Percentiles rank a stretch among this genome's conserved stretches.
These are phyloP conservation scores for Caiman crocodilus DNA, from an alignment of 2,797 vertebrate genomes.

Conservation along the genomic window DNA sequence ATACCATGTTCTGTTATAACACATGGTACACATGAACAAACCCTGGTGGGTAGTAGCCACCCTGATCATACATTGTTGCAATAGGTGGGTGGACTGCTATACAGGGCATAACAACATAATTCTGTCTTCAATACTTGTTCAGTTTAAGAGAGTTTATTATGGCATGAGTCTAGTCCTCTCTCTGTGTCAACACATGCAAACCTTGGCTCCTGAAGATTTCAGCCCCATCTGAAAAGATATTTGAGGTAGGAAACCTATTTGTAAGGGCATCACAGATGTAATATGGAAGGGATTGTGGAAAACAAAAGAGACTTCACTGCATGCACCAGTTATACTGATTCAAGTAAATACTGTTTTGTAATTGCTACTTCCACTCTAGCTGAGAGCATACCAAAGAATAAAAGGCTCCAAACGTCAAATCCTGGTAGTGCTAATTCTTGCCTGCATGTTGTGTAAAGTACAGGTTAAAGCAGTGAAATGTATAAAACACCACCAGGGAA, in stretches of 20 bases:
- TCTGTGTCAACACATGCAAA: background rate
- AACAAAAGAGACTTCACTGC: slow-evolving; percentile 39
- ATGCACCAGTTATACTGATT: background rate
- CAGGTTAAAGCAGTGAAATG: slow-evolving; percentile 19
- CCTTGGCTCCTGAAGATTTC: slow-evolving; percentile 13
- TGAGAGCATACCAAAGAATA: slow-evolving; percentile 13
- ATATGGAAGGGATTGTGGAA: background rate
- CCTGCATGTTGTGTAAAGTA: background rate
- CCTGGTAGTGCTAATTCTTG: slow-evolving; percentile 24
- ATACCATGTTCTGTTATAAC: background rate
- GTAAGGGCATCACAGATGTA: background rate
- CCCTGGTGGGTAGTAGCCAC: too few relatives aligned
- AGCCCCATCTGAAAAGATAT: slow-evolving; percentile 24
- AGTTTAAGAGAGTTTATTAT: background rate
- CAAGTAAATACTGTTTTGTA: background rate
- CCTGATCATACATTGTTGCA: too few relatives aligned
- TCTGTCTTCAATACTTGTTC: background rate
- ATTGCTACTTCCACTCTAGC: background rate
- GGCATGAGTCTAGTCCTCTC: background rate
- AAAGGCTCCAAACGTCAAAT: slow-evolving; percentile 14
- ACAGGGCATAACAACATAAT: too few relatives aligned
- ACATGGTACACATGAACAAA: too few relatives aligned
- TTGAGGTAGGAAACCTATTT: background rate
- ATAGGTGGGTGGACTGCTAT: too few relatives aligned
- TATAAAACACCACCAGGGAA: slow-evolving; percentile 14